A percentile compares a stretch with the other conserved stretches of the same genome.
These are phyloP conservation scores for Microcaecilia unicolor DNA, from an alignment of 2,797 vertebrate genomes.

Conservation along the genomic window DNA sequence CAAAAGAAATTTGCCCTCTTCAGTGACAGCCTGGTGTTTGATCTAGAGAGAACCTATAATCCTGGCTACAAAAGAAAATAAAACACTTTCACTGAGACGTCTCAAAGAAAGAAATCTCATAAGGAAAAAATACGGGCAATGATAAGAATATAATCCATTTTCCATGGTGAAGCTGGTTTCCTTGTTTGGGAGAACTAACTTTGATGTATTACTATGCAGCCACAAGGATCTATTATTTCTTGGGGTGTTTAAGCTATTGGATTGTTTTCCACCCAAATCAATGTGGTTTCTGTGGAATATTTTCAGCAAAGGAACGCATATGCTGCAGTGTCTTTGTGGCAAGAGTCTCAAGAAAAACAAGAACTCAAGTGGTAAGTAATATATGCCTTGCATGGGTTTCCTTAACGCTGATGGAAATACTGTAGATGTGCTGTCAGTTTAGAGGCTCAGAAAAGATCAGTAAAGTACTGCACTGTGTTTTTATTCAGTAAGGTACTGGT, in stretches of 20 bases:
- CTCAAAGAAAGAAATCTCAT: conserved; percentile 78
- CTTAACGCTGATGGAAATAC: conserved; percentile 42
- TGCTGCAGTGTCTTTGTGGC: conserved; percentile 99
- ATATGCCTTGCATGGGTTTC: conserved; percentile 47
- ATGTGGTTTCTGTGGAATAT: conserved; percentile 99
- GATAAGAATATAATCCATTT: conserved; percentile 82
- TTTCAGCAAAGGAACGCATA: conserved; percentile 99
- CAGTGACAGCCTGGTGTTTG: conserved; percentile 64
- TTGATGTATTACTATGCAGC: conserved; percentile 98
- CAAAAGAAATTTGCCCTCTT: conserved; percentile 74
- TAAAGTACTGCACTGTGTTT: conserved; percentile 41
- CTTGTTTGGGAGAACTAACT: conserved; percentile 91
- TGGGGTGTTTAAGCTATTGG: conserved; percentile 98
- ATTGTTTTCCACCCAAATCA: conserved; percentile 99
- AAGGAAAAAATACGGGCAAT: conserved; percentile 76
- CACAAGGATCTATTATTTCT: conserved; percentile 94
- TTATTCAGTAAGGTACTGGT: conserved; percentile 38
- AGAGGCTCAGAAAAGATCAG: conserved; percentile 43
- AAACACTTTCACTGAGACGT: conserved; percentile 71
- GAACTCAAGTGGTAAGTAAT: conserved; percentile 97
- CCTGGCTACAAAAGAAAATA: conserved; percentile 64
- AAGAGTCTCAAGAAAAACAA: conserved; percentile 99
- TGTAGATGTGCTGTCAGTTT: conserved; percentile 51
- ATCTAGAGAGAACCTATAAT: conserved; percentile 67
- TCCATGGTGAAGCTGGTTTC: conserved; percentile 90